These are phyloP conservation scores for Lutraria rhynchaena DNA, from an alignment of 1,140 invertebrate species.

Conservation along the genomic window DNA sequence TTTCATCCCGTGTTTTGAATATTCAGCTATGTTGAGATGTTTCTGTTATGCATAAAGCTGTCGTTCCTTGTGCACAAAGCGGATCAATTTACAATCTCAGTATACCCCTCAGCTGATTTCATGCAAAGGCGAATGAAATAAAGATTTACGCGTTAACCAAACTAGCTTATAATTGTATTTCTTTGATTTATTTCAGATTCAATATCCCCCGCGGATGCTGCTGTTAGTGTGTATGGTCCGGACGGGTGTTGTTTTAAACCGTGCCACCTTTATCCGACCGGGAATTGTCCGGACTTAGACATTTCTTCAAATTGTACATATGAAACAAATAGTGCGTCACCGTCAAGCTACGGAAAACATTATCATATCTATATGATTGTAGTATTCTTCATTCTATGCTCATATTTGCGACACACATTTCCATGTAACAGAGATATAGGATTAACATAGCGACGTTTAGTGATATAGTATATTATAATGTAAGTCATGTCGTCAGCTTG, in stretches of 20 bases:
- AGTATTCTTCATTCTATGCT: constrained; percentile 5
- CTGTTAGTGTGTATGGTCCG: constrained; percentile 20
- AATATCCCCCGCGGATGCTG: constrained; percentile 11
- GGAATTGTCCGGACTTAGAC: background rate
- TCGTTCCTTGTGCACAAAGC: too few species aligned
- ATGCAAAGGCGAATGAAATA: too few species aligned
- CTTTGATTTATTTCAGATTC: constrained; percentile 22
- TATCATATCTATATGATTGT: constrained; percentile 6
- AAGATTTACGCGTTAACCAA: too few species aligned
- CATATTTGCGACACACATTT: constrained; percentile 34
- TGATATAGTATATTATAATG: too few species aligned
- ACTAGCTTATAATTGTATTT: background rate
- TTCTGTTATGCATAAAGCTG: too few species aligned
- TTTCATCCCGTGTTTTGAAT: too few species aligned
- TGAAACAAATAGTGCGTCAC: constrained; percentile 1
- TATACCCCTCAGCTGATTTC: background rate
- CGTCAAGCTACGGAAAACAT: background rate
- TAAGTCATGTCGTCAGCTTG: too few species aligned
- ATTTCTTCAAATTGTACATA: constrained; percentile 39
- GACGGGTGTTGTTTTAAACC: constrained; percentile 41
- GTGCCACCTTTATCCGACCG: constrained; percentile 8
- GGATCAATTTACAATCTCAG: constrained; percentile 1
- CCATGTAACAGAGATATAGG: constrained; percentile 26
- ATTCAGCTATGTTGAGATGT: too few species aligned
- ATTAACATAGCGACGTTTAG: constrained; percentile 30